Conservation (phyloP, 2,797 vertebrate species). For the Ceryle rudis region DNA sequence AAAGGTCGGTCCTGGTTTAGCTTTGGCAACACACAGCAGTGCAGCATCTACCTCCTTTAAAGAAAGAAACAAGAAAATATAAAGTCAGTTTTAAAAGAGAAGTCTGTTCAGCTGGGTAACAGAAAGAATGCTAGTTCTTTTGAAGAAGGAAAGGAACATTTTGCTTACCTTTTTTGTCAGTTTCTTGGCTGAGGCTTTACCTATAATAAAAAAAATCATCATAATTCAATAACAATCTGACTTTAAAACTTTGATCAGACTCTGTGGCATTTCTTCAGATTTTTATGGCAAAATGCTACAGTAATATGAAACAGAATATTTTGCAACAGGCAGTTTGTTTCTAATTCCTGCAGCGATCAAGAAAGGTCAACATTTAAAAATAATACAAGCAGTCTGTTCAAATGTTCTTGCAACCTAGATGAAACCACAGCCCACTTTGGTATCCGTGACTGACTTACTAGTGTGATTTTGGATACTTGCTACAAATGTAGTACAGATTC, state of each 20-base stretch:
- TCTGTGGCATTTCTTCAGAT: constrained; percentile 56
- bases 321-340: constrained; percentile 37
- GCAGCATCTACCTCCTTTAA: constrained; percentile 87
- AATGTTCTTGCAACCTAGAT: neutral
- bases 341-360: constrained; percentile 32
- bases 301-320: constrained; percentile 69
- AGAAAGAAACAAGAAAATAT: constrained; percentile 64
- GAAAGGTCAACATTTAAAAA: constrained; percentile 53
- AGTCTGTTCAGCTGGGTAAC: constrained; percentile 10
- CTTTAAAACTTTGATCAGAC: constrained; percentile 67
- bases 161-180: constrained; percentile 86
- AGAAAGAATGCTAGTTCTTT: constrained; percentile 59
- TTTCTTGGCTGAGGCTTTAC: constrained; percentile 85
- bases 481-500: neutral
- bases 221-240: constrained; percentile 64
- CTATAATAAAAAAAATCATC: constrained; percentile 75
- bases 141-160: constrained; percentile 9
- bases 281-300: constrained; percentile 54
- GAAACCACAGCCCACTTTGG: neutral
- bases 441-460: neutral
- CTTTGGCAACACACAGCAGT: constrained; percentile 79
- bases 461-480: neutral
- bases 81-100: constrained; percentile 56
- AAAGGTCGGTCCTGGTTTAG: constrained; percentile 82
- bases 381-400: constrained; percentile 33